Evolutionary conservation across 2,113 vertebrate genomes (phyloP).

Genomic region (Sardina pilchardus): DNA sequence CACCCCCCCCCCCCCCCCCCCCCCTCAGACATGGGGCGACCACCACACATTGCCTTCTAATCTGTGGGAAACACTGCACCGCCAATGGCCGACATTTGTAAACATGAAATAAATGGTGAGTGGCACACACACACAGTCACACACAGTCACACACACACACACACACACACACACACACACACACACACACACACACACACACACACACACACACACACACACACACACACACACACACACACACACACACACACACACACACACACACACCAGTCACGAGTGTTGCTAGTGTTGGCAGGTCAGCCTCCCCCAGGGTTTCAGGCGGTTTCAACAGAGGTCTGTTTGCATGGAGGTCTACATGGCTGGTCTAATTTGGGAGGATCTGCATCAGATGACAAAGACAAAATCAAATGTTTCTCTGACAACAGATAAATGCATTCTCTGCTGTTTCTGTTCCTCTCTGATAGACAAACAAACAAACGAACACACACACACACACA

Average conservation of each 20-base stretch:
- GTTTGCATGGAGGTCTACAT: conserved; percentile 33
- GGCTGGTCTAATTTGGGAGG: conserved; percentile 30
- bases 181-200: conserved; percentile 6
- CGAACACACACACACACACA: not conserved
- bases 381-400: conserved; percentile 21
- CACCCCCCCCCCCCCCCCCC: too few species aligned
- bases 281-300: conserved; percentile 22
- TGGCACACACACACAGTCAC: too few species aligned
- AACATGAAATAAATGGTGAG: not conserved
- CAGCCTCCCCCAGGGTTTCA: not conserved
- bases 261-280: conserved; percentile 22
- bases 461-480: not conserved
- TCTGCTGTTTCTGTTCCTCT: not conserved
- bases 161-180: not conserved
- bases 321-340: conserved; percentile 22
- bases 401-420: conserved; percentile 14
- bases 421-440: not conserved
- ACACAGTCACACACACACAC: too few species aligned
- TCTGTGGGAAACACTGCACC: too few species aligned
- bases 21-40: too few species aligned
- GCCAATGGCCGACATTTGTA: not conserved
- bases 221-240: conserved; percentile 12
- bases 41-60: too few species aligned
- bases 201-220: conserved; percentile 18
- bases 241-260: conserved; percentile 25